Conservation (phyloP, 2,888 invertebrate genomes). For the Lydus trimaculatus region DNA sequence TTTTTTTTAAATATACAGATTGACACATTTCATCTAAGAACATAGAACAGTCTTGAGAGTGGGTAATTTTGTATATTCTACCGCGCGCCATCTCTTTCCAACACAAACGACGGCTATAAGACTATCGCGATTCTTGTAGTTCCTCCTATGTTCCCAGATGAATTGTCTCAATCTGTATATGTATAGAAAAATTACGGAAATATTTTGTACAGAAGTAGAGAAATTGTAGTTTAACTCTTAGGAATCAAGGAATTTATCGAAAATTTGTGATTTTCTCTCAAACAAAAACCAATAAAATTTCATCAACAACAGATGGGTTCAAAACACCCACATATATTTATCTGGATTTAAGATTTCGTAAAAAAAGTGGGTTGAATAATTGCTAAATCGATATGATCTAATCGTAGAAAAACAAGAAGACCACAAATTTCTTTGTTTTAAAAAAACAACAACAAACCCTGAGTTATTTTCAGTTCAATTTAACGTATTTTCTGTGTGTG, state of each 20-base stretch:
- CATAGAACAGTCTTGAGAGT: too few species aligned
- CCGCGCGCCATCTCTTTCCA: too few species aligned
- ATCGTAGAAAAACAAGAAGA: not conserved
- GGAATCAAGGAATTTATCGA: not conserved
- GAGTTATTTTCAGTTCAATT: slow-evolving; percentile 38
- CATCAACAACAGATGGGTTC: not conserved
- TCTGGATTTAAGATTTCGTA: not conserved
- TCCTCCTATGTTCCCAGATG: too few species aligned
- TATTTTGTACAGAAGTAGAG: slow-evolving; percentile 48
- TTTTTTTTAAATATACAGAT: too few species aligned
- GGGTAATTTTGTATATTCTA: too few species aligned
- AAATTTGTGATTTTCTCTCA: not conserved
- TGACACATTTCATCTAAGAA: too few species aligned
- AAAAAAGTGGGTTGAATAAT: too few species aligned
- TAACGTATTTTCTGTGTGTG: too few species aligned
- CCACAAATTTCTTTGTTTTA: not conserved
- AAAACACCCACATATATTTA: not conserved
- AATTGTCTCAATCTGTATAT: too few species aligned
- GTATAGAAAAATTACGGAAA: slow-evolving; percentile 46
- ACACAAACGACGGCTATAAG: too few species aligned
- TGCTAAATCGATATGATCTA: too few species aligned
- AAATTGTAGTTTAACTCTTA: not conserved
- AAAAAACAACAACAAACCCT: slow-evolving; percentile 33
- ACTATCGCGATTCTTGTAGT: too few species aligned
- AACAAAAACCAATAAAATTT: not conserved